Percentiles rank a stretch among this genome's conserved stretches.
These are phyloP conservation scores for Drosophila albomicans DNA, from an alignment of 1,140 invertebrate genomes.

Conservation along the genomic window DNA sequence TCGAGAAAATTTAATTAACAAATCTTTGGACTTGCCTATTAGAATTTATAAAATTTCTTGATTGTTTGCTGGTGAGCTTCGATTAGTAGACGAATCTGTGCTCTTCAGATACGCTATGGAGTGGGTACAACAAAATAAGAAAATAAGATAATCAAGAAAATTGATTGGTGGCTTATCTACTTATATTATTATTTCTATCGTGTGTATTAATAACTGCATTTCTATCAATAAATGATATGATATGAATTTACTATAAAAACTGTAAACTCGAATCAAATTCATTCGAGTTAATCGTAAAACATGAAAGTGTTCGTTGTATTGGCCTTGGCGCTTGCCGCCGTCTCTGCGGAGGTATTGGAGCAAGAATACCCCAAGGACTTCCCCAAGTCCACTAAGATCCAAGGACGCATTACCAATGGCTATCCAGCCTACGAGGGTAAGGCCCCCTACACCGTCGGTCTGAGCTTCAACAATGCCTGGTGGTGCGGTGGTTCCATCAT, in stretches of 20 bases:
- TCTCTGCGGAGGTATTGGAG: constrained; percentile 22
- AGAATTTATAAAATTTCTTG: neutral
- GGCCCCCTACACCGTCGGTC: constrained; percentile 85
- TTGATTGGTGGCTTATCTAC: neutral
- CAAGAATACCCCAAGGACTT: constrained; percentile 13
- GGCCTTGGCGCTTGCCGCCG: constrained; percentile 50
- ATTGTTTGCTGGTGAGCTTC: neutral
- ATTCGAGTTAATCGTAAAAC: constrained; percentile 14
- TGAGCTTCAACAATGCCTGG: constrained; percentile 73
- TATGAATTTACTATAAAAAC: constrained; percentile 19
- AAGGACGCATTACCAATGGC: constrained; percentile 71
- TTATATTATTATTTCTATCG: neutral
- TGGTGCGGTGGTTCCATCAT: constrained; percentile 86
- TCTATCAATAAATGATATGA: neutral
- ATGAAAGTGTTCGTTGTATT: constrained; percentile 43
- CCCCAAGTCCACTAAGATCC: constrained; percentile 28
- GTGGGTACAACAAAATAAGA: constrained; percentile 4
- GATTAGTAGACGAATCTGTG: neutral
- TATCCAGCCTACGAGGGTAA: constrained; percentile 78
- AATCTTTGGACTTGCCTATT: constrained; percentile 3
- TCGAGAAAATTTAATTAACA: neutral
- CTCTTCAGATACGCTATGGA: constrained; percentile 9
- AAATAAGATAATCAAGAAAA: neutral
- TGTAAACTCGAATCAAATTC: neutral
- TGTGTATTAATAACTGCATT: neutral